phyloP scores from a whole-genome alignment of 2,113 vertebrate species.

The Chaetura pelagica region DNA sequence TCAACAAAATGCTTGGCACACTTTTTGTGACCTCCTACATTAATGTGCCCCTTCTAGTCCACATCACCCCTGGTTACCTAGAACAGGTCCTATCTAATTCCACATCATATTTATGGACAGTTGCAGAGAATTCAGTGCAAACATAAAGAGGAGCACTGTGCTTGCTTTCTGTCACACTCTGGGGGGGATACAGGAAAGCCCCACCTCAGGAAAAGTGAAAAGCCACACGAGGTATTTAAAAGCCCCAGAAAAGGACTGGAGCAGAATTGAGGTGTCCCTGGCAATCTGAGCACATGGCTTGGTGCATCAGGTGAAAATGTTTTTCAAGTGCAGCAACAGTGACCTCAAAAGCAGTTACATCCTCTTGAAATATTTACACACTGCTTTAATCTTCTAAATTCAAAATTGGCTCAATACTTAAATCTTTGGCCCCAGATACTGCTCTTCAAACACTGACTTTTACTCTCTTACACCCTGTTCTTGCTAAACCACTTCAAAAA shows the following conservation, averaged over 20 bases:
- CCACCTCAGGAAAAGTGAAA: background rate
- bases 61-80: background rate
- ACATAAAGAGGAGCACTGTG: background rate
- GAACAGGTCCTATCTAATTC: background rate
- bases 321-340: background rate
- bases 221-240: background rate
- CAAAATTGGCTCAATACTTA: background rate
- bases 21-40: background rate
- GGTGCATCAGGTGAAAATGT: background rate
- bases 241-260: background rate
- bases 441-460: background rate
- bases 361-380: background rate
- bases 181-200: background rate
- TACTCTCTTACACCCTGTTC: background rate
- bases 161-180: background rate
- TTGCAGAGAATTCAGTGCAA: background rate
- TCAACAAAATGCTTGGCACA: fast-evolving
- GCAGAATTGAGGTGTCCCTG: background rate
- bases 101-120: background rate
- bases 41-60: fast-evolving
- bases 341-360: background rate
- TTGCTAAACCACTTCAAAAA: background rate
- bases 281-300: background rate
- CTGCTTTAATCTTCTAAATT: background rate
- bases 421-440: background rate